Conservation (phyloP, 2,113 vertebrate species). For the Plecotus auritus region DNA sequence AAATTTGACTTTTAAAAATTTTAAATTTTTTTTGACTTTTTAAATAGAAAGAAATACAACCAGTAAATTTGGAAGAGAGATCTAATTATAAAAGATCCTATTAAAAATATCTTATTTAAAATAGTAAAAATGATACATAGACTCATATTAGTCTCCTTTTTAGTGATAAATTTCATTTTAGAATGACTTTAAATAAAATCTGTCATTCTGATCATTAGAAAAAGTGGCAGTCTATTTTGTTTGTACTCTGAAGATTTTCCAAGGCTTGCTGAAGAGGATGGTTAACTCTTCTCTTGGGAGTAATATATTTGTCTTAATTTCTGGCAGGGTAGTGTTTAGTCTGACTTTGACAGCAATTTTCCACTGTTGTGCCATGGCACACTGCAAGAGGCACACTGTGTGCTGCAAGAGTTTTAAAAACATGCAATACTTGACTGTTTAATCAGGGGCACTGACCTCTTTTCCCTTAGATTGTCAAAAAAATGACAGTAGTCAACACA, state of each 20-base stretch:
- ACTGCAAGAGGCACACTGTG: neutral
- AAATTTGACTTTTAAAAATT: neutral
- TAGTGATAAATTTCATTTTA: slow-evolving; percentile 19
- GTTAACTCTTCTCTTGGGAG: neutral
- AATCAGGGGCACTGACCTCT: neutral
- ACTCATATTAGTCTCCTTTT: neutral
- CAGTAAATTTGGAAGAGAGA: slow-evolving; percentile 1
- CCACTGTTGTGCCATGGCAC: neutral
- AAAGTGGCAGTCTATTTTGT: neutral
- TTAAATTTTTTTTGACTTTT: neutral
- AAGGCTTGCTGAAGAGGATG: neutral
- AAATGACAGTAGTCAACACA: neutral
- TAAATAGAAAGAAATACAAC: neutral
- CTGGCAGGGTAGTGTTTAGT: neutral
- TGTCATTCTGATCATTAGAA: neutral
- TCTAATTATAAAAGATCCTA: neutral
- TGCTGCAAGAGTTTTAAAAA: neutral
- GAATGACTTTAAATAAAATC: neutral
- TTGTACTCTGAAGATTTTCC: neutral
- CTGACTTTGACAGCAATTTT: neutral
- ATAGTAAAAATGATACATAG: neutral
- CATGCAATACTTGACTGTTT: neutral
- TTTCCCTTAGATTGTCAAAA: neutral
- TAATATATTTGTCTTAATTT: neutral
- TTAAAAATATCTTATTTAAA: slow-evolving; percentile 7